Conservation (phyloP, 2,888 invertebrate genomes). For the Neocrepidodera transversa region DNA sequence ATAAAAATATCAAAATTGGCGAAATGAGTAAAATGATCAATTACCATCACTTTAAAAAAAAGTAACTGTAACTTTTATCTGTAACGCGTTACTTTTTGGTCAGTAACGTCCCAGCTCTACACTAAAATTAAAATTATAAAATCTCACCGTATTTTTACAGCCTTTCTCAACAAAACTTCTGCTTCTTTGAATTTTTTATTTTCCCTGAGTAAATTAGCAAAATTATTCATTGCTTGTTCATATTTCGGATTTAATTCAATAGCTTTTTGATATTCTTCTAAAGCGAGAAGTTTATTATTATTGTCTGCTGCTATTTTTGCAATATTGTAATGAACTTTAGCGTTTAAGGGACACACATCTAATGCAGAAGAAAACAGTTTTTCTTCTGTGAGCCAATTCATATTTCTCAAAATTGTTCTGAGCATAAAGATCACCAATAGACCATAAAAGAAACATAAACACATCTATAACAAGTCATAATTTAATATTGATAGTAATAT, state of each 20-base stretch:
- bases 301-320: slow-evolving; percentile 85
- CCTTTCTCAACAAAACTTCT: slow-evolving; percentile 73
- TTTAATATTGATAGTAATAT: too few relatives aligned
- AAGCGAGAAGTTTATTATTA: slow-evolving; percentile 72
- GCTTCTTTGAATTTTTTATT: slow-evolving; percentile 73
- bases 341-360: slow-evolving; percentile 91
- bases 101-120: too few relatives aligned
- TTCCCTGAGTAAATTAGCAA: slow-evolving; percentile 85
- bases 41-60: too few relatives aligned
- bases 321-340: slow-evolving; percentile 93
- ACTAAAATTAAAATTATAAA: too few relatives aligned
- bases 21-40: too few relatives aligned
- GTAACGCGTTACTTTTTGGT: too few relatives aligned
- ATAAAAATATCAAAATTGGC: too few relatives aligned
- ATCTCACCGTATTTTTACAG: slow-evolving; percentile 74
- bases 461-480: too few relatives aligned
- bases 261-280: slow-evolving; percentile 74
- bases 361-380: slow-evolving; percentile 80
- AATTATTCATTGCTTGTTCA: slow-evolving; percentile 93
- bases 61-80: too few relatives aligned
- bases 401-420: slow-evolving; percentile 69
- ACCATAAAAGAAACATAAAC: slow-evolving; percentile 48
- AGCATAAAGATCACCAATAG: slow-evolving; percentile 52
- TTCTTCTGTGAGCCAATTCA: slow-evolving; percentile 83
- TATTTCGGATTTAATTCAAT: slow-evolving; percentile 75